Evolutionary conservation across 2,113 vertebrate species (phyloP).

Genomic region (Sorex araneus): DNA sequence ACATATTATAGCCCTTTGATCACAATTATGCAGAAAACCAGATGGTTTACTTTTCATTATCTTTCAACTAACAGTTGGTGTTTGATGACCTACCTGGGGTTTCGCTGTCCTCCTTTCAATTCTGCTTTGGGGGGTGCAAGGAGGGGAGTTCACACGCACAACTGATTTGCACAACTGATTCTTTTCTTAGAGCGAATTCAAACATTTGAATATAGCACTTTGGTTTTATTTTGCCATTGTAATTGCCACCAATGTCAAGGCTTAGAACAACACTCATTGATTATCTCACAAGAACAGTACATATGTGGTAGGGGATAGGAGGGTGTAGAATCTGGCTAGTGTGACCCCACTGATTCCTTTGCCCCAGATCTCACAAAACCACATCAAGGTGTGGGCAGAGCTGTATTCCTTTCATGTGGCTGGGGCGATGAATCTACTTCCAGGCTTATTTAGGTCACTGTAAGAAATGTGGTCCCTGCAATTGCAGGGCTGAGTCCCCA

Average conservation of each 20-base stretch:
- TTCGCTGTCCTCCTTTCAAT: slow-evolving; percentile 58
- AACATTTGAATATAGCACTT: not conserved
- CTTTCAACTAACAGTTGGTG: slow-evolving; percentile 58
- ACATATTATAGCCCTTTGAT: slow-evolving; percentile 64
- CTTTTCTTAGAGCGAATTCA: slow-evolving; percentile 40
- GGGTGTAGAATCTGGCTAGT: not conserved
- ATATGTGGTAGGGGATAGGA: not conserved
- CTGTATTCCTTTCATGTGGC: not conserved
- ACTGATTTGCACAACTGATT: not conserved
- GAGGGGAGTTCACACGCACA: not conserved
- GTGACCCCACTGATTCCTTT: not conserved
- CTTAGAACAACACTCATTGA: not conserved
- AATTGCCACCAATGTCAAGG: slow-evolving; percentile 31
- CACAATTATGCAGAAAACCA: slow-evolving; percentile 80
- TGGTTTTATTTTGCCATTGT: not conserved
- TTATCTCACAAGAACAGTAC: not conserved
- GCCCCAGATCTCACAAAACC: not conserved
- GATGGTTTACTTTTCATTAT: slow-evolving; percentile 74
- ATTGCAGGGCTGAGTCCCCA: not conserved
- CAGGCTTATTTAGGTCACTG: not conserved
- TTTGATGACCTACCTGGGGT: slow-evolving; percentile 54
- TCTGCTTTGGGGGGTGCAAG: not conserved
- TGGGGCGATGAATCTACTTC: not conserved
- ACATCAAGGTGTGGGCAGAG: not conserved
- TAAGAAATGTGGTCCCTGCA: slow-evolving; percentile 32